Conservation (phyloP, 1,140 invertebrate species). For the Elymnias hypermnestra region DNA sequence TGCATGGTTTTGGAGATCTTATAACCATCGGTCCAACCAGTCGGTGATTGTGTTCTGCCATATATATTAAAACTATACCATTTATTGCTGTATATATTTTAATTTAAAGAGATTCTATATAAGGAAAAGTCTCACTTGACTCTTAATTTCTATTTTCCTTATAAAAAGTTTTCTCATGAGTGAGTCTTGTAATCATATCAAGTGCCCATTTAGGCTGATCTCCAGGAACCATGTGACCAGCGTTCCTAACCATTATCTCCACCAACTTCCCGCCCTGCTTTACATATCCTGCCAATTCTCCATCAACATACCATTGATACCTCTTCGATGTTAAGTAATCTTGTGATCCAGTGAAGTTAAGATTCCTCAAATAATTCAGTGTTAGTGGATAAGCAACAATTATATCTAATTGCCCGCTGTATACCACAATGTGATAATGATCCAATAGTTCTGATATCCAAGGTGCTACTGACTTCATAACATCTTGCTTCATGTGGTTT, state of each 20-base stretch:
- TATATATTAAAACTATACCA: too few species aligned
- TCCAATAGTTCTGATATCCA: slow-evolving; percentile 83
- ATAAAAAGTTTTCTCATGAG: slow-evolving; percentile 77
- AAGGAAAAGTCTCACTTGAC: background rate
- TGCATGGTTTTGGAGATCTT: too few species aligned
- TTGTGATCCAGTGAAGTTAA: slow-evolving; percentile 82
- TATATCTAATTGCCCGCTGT: slow-evolving; percentile 91
- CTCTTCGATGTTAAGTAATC: slow-evolving; percentile 81
- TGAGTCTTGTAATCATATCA: slow-evolving; percentile 87
- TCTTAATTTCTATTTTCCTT: slow-evolving; percentile 4
- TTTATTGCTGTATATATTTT: too few species aligned
- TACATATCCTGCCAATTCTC: slow-evolving; percentile 86
- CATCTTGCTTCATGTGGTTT: slow-evolving; percentile 82
- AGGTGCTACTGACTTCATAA: slow-evolving; percentile 89
- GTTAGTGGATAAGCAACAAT: slow-evolving; percentile 89
- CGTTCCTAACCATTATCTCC: slow-evolving; percentile 87
- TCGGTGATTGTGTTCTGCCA: too few species aligned
- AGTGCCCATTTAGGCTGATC: slow-evolving; percentile 88
- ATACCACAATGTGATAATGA: slow-evolving; percentile 83
- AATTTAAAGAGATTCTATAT: background rate
- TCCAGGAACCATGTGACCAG: slow-evolving; percentile 89
- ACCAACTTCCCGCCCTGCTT: slow-evolving; percentile 84
- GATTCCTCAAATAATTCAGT: slow-evolving; percentile 81
- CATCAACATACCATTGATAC: slow-evolving; percentile 82
- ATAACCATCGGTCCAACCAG: too few species aligned